Percentiles rank a stretch among this genome's conserved stretches.
These are phyloP conservation scores for Pristionchus arcanus DNA, from an alignment of 2,888 invertebrate genomes.

Conservation along the genomic window DNA sequence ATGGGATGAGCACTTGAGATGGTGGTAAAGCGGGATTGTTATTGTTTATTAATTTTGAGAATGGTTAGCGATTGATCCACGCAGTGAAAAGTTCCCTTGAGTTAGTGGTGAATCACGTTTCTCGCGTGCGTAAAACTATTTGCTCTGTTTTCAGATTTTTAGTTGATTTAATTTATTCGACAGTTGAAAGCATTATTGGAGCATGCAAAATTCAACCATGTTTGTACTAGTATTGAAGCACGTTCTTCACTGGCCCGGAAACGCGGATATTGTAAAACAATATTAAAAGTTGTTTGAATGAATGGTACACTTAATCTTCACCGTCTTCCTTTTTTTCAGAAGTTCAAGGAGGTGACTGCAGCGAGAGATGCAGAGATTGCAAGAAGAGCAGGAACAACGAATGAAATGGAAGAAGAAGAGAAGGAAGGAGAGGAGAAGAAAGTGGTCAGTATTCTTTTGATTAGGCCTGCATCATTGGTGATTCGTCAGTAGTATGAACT, in stretches of 20 bases:
- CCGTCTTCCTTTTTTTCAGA: conserved; percentile 52
- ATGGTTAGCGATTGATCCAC: background rate
- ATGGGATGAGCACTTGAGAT: background rate
- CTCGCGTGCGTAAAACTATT: background rate
- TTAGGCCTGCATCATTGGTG: background rate
- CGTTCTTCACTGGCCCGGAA: no score
- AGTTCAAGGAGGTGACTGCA: conserved; percentile 63
- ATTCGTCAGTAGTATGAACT: background rate
- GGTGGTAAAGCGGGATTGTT: background rate
- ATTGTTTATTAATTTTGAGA: background rate
- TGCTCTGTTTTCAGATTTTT: no score
- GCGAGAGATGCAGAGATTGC: conserved; percentile 3
- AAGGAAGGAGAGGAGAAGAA: conserved; percentile 51
- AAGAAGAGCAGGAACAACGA: conserved; percentile 19
- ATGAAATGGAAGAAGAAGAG: conserved; percentile 56
- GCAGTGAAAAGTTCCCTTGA: background rate
- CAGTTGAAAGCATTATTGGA: no score
- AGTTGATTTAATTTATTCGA: no score
- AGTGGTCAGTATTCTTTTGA: background rate
- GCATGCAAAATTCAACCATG: no score
- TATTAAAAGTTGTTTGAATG: no score
- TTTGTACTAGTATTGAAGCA: no score
- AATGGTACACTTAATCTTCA: no score
- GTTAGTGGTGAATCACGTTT: background rate
- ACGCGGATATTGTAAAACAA: no score